phyloP scores from a whole-genome alignment of 2,888 invertebrate genomes.

The Leptura quadrifasciata region DNA sequence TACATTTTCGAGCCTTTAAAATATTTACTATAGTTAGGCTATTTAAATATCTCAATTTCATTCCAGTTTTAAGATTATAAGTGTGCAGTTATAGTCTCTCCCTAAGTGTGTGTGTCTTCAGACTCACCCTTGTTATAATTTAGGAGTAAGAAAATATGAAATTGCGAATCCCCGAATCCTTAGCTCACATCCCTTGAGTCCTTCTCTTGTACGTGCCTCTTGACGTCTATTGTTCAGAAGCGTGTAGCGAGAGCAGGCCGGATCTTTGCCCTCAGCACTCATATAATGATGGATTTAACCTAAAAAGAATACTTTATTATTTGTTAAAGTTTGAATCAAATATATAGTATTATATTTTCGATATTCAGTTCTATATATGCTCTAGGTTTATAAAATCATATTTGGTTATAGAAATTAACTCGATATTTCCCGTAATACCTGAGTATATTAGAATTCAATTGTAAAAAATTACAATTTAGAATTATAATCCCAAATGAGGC shows the following conservation, averaged over 20 bases:
- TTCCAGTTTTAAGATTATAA: slow-evolving; percentile 25
- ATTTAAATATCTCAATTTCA: slow-evolving; percentile 16
- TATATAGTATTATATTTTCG: too few species aligned
- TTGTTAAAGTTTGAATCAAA: neutral
- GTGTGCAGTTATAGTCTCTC: slow-evolving; percentile 32
- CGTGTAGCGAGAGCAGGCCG: slow-evolving; percentile 71
- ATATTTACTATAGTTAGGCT: neutral
- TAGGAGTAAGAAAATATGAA: slow-evolving; percentile 57
- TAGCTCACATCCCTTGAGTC: slow-evolving; percentile 62
- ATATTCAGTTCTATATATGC: too few species aligned
- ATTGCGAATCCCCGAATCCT: slow-evolving; percentile 53
- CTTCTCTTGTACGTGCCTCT: slow-evolving; percentile 72
- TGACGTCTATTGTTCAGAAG: slow-evolving; percentile 74
- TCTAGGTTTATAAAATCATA: too few species aligned
- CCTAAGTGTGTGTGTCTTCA: slow-evolving; percentile 51
- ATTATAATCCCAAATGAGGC: too few species aligned
- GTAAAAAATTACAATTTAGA: too few species aligned
- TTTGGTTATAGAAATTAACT: too few species aligned
- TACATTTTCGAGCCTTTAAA: neutral
- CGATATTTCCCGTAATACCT: too few species aligned
- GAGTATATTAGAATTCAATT: too few species aligned
- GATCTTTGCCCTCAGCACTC: slow-evolving; percentile 72
- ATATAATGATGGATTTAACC: slow-evolving; percentile 74
- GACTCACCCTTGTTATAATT: slow-evolving; percentile 57
- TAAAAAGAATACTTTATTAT: slow-evolving; percentile 51